Conservation (phyloP, 1,140 invertebrate genomes). For the Goniozus legneri region DNA sequence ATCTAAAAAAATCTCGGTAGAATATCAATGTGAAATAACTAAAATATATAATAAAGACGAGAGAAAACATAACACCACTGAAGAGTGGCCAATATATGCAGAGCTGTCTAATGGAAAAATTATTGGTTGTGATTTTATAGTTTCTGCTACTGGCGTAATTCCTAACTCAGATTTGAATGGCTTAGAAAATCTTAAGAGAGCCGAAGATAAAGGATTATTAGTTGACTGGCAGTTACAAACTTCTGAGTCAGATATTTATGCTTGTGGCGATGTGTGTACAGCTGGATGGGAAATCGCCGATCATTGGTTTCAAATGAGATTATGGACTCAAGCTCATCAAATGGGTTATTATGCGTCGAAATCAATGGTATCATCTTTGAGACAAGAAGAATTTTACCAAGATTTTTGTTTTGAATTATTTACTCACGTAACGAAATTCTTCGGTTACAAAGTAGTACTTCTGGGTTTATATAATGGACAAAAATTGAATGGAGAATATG, state of each 20-base stretch:
- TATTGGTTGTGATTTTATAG: slow-evolving; percentile 84
- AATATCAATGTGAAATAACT: slow-evolving; percentile 72
- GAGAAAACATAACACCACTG: slow-evolving; percentile 12
- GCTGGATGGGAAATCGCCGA: slow-evolving; percentile 71
- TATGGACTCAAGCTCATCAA: slow-evolving; percentile 97
- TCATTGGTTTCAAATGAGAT: slow-evolving; percentile 95
- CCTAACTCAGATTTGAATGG: slow-evolving; percentile 64
- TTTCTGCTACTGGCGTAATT: slow-evolving; percentile 92
- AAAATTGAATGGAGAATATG: slow-evolving; percentile 77
- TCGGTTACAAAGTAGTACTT: slow-evolving; percentile 91
- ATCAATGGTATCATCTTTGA: slow-evolving; percentile 72
- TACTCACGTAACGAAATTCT: slow-evolving; percentile 92
- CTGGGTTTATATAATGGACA: slow-evolving; percentile 94
- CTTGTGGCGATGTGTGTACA: slow-evolving; percentile 91
- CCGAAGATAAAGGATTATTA: slow-evolving; percentile 70
- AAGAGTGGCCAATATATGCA: slow-evolving; percentile 69
- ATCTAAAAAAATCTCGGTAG: slow-evolving; percentile 51
- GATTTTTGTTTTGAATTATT: slow-evolving; percentile 98
- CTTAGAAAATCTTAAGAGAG: slow-evolving; percentile 58
- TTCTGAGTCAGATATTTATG: slow-evolving; percentile 75
- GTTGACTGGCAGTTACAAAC: slow-evolving; percentile 89
- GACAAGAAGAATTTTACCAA: slow-evolving; percentile 65
- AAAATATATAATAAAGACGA: slow-evolving; percentile 43
- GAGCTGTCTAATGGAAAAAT: slow-evolving; percentile 72
- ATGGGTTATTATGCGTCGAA: slow-evolving; percentile 94